Conservation (phyloP, 2,888 invertebrate genomes). For the Tuta absoluta region DNA sequence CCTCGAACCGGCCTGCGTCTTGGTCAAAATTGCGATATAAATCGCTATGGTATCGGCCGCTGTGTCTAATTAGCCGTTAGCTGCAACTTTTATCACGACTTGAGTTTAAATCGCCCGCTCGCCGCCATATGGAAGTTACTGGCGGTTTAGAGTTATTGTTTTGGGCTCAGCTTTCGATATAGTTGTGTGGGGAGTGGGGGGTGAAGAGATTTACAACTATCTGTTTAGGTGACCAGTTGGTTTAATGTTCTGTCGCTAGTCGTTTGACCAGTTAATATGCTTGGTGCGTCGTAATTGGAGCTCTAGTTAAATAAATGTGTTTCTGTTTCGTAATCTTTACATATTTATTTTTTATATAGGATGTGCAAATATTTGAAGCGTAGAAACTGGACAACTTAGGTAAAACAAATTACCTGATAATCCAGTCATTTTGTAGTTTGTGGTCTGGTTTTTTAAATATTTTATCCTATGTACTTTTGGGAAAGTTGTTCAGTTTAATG, state of each 20-base stretch:
- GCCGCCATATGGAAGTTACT: constrained; percentile 61
- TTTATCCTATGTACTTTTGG: no score
- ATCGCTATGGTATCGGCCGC: constrained; percentile 62
- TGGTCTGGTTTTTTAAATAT: no score
- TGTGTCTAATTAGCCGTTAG: constrained; percentile 76
- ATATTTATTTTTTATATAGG: no score
- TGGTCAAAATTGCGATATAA: constrained; percentile 50
- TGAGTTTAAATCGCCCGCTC: constrained; percentile 63
- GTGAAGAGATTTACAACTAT: constrained; percentile 21
- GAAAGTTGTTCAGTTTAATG: no score
- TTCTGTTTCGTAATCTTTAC: neutral
- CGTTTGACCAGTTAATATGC: constrained; percentile 4
- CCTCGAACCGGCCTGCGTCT: constrained; percentile 19
- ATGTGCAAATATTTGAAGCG: no score
- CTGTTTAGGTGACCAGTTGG: constrained; percentile 17
- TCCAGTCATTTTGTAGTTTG: no score
- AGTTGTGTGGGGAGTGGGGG: constrained; percentile 35
- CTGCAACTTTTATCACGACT: constrained; percentile 67
- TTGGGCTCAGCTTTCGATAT: constrained; percentile 46
- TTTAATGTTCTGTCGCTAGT: neutral
- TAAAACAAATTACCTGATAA: no score
- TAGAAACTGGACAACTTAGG: no score
- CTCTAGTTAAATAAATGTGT: neutral
- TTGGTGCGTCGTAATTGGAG: neutral
- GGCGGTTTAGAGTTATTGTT: constrained; percentile 56